Percentiles rank a stretch among this genome's conserved stretches.
phyloP scores from a whole-genome alignment of 2,113 vertebrate species.

The Nesogale talazaci region DNA sequence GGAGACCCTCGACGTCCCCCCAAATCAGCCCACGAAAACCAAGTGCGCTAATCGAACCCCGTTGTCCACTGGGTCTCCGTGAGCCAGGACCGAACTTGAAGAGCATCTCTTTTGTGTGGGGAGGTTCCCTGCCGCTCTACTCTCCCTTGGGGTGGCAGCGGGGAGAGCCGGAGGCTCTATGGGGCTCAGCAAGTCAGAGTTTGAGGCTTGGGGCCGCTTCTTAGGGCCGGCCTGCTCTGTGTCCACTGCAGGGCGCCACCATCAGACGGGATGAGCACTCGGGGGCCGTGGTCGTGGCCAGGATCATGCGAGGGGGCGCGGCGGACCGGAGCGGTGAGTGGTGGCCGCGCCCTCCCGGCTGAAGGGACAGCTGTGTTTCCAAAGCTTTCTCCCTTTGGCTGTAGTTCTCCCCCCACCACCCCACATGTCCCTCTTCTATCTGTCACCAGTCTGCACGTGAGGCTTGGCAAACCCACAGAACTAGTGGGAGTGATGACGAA shows the following conservation, averaged over 20 bases:
- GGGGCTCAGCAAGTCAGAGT: not conserved
- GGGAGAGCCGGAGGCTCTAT: not conserved
- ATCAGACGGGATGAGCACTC: conserved; percentile 95
- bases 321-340: conserved; percentile 94
- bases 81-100: not conserved
- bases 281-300: conserved; percentile 94
- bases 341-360: accelerated
- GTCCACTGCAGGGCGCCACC: conserved; percentile 91
- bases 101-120: not conserved
- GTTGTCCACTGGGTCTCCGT: not conserved
- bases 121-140: not conserved
- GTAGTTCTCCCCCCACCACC: not conserved
- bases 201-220: not conserved
- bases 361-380: accelerated
- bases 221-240: not conserved
- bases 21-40: not conserved
- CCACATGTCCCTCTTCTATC: too few relatives aligned
- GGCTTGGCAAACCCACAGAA: not conserved
- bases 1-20: not conserved
- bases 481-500: not conserved
- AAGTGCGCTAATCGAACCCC: not conserved
- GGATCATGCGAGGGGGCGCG: conserved; percentile 96
- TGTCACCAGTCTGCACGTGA: not conserved
- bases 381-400: not conserved
- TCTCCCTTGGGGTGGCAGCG: not conserved